Evolutionary conservation across 2,797 vertebrate genomes (phyloP), one percentile per base, ranked within the genome.

Genomic region (Linurgus olivaceus): DNA sequence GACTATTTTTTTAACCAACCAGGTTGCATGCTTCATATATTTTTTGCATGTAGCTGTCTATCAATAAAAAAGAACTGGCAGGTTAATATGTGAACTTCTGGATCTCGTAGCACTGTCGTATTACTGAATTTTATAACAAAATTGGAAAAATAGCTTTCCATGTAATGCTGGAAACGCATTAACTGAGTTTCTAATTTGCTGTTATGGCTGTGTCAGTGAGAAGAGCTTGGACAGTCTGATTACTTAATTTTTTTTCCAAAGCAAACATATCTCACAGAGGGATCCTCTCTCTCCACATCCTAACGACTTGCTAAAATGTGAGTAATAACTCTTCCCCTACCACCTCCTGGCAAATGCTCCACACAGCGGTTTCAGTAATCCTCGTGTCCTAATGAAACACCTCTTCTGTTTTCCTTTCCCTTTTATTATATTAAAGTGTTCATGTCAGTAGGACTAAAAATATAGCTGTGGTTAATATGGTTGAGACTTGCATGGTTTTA

Each of bases 291-390:
- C 86, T 88, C 76, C 29, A 24, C 33, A 6, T 94, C 92, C 75
- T 91, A 88, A 93, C 24, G 74, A 94, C 94, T 92, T 51, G 77
- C 84, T 96, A 78, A 82, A 93, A 96, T 97, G 92, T 96, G 95
- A 91, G 91, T 95, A 91, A 83, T 95, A 94, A 90, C 62, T 81
- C 86, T 95, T 91, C 66, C 61, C 50, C 55, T 48, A 51, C 83
- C 81, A 65, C 93, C 72, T 63, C 87, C 90, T 88, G 89, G 95
- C 92, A 96, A 97, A 96, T 95, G 89, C 92, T 96, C 85, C 90
- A 81, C 83, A 33, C 92, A 84, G 92, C 79, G 11, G 87, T 96
- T 97, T 93, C 67, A 91, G 95, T 95, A 94, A 94, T 96, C 95
- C 92, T 96, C 63, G 0, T 90, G 73, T 93, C 88, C 86, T 96